Evolutionary conservation across 2,797 vertebrate species (phyloP).

Genomic region (Lepilemur ruficaudatus): DNA sequence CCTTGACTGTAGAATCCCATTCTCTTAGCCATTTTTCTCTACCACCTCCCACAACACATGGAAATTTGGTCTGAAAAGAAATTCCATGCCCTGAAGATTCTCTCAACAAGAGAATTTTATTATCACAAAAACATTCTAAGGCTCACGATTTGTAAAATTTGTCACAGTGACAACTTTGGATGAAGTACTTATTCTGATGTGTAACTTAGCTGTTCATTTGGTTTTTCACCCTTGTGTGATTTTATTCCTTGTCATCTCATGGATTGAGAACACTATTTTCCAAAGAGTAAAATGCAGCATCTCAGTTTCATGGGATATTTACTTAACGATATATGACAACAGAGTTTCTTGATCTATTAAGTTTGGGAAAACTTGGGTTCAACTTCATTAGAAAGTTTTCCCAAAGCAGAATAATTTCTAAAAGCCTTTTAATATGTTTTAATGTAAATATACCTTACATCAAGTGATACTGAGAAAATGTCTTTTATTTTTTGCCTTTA

Average conservation of each 20-base stretch:
- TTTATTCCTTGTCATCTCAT: not conserved
- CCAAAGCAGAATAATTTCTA: not conserved
- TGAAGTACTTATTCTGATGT: not conserved
- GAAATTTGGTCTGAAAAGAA: not conserved
- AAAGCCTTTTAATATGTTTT: conserved; percentile 4
- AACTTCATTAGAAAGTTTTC: not conserved
- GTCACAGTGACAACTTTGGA: not conserved
- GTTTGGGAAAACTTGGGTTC: not conserved
- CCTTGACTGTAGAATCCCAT: not conserved
- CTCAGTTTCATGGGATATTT: not conserved
- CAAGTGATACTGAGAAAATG: not conserved
- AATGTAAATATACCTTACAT: not conserved
- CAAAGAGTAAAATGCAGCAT: not conserved
- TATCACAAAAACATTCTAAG: not conserved
- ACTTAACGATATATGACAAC: not conserved
- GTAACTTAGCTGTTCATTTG: not conserved
- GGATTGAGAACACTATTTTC: not conserved
- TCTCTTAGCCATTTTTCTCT: not conserved
- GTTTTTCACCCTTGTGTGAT: not conserved
- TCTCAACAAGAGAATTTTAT: not conserved
- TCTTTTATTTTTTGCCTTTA: not conserved
- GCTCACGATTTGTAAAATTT: not conserved
- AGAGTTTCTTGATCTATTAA: not conserved
- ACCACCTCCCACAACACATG: not conserved
- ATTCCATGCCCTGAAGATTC: not conserved